These are phyloP conservation scores for Ardeotis arabs DNA, from an alignment of 2,113 vertebrate species.

Conservation along the genomic window DNA sequence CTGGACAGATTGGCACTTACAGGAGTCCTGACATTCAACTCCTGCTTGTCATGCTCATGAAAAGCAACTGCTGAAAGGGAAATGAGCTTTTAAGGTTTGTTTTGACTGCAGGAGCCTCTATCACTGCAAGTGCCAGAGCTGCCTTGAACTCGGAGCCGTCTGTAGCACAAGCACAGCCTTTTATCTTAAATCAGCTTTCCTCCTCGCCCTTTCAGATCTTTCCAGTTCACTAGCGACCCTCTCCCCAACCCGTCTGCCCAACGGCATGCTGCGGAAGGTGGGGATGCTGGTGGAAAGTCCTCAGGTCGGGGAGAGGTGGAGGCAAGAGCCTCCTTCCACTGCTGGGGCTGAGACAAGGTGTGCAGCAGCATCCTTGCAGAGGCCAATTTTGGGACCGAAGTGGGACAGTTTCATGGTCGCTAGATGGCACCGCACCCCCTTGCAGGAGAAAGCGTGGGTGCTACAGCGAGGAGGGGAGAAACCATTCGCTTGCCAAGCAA, in stretches of 20 bases:
- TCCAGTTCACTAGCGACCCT: not conserved
- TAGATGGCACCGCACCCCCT: conserved; percentile 51
- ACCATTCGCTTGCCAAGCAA: rapidly evolving
- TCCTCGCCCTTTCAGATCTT: not conserved
- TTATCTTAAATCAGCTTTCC: not conserved
- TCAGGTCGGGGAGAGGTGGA: no score
- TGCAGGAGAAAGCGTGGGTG: not conserved
- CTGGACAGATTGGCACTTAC: not conserved
- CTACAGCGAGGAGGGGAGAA: not conserved
- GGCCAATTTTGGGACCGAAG: not conserved
- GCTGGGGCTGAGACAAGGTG: rapidly evolving
- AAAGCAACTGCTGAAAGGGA: not conserved
- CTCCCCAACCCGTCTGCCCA: not conserved
- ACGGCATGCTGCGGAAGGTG: not conserved
- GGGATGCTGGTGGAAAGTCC: not conserved
- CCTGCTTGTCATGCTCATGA: not conserved
- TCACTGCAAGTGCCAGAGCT: not conserved
- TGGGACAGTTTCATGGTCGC: rapidly evolving
- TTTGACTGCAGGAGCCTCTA: not conserved
- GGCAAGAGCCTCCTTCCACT: rapidly evolving
- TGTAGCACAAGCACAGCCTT: not conserved
- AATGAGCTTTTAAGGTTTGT: not conserved
- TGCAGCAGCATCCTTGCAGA: not conserved
- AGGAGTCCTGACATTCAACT: not conserved
- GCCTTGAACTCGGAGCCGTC: not conserved